Base-by-base conservation (phyloP, 2,797 vertebrate genomes). In the Pangasius djambal region DNA sequence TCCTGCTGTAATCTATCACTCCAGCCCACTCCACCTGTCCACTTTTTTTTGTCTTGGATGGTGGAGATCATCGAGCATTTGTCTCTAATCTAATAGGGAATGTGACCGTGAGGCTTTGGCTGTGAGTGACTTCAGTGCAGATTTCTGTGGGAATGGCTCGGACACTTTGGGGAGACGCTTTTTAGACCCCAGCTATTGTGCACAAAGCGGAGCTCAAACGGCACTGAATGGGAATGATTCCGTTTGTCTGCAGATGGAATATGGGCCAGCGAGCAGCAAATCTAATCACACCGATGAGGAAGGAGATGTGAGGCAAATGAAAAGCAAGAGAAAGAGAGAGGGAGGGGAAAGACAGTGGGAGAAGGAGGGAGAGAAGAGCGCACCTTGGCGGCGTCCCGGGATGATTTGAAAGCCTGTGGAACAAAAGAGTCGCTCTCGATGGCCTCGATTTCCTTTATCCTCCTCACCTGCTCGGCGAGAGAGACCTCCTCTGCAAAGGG, bases 371-470 rank as follows among this genome's bases (percentile, higher is more conserved):
- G 65, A 48, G 70, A 85, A 61, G 20, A 22, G 65, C 93, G 94
- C 97, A 99, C 98, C 97, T 98, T 98, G 95, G 96, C 96, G 92
- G 96, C 92, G 93, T 99, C 98, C 93, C 98, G 96, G 94, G 96
- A 98, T 87, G 98, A 99, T 96, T 98, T 97, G 97, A 99, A 99
- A 92, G 94, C 95, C 95, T 98, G 98, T 69, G 97, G 97, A 96
- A 99, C 94, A 97, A 99, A 99, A 93, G 97, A 97, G 95, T 99
- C 97, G 90, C 97, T 98, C 94, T 99, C 98, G 94, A 99, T 99
- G 93, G 98, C 98, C 94, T 99, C 98, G 83, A 99, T 99, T 92
- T 98, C 98, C 95, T 99, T 99, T 92, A 98, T 98, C 94, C 98
- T 95, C 96, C 96, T 98, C 93, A 98, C 98, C 93, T 99, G 98